These are phyloP conservation scores for Formica exsecta DNA, from an alignment of 1,140 invertebrate genomes.

Conservation along the genomic window DNA sequence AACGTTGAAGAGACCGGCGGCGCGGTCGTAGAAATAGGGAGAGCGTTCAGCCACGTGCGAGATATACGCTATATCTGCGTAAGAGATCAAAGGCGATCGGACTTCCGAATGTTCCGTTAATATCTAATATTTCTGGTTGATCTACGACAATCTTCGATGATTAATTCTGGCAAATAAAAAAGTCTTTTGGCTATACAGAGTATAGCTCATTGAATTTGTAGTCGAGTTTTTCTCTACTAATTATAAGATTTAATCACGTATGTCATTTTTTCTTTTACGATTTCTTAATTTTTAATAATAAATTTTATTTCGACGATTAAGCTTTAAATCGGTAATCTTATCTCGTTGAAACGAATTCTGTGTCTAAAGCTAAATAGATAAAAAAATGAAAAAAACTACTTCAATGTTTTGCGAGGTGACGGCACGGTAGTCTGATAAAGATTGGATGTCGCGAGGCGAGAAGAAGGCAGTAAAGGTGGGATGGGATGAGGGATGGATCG, in stretches of 20 bases:
- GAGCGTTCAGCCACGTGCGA: conserved; percentile 76
- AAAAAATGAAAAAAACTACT: conserved; percentile 16
- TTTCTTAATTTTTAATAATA: not conserved
- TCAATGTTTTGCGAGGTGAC: conserved; percentile 45
- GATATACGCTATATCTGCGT: conserved; percentile 50
- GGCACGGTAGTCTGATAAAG: conserved; percentile 62
- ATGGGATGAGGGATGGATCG: conserved; percentile 54
- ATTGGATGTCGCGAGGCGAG: not conserved
- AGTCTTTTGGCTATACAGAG: not conserved
- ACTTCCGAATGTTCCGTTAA: conserved; percentile 71
- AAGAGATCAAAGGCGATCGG: conserved; percentile 82
- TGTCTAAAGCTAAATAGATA: not conserved
- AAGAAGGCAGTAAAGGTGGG: not conserved
- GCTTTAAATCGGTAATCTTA: not conserved
- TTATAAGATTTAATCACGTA: not conserved
- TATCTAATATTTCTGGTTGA: conserved; percentile 38
- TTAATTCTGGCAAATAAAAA: conserved; percentile 20
- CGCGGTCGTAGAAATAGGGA: conserved; percentile 30
- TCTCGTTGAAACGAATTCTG: not conserved
- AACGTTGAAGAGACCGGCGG: not conserved
- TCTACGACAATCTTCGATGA: not conserved
- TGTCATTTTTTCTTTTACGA: not conserved
- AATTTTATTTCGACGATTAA: not conserved
- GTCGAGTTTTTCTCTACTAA: conserved; percentile 29
- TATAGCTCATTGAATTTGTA: not conserved